Evolutionary conservation across 2,888 invertebrate genomes (phyloP), one percentile per base, ranked within the genome.

Genomic region (Ichneumon xanthorius): DNA sequence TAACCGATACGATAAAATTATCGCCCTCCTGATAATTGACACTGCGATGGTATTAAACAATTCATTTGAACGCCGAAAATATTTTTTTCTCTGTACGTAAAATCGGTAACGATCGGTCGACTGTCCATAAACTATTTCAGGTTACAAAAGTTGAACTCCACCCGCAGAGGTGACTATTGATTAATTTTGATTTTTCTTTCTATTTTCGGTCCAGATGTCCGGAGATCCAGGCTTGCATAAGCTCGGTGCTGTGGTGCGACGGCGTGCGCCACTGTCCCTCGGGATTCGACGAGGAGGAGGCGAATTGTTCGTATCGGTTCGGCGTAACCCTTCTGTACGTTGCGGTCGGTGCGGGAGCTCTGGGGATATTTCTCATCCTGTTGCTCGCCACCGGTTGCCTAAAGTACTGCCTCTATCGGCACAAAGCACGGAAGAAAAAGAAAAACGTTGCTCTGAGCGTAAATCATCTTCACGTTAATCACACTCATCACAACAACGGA

Each of bases 221-320:
- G 0, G 97, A 97, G 92, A 94, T 97, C 75, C 97, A 97, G 86
- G 97, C 97, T 0, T 97, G 97, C 92, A 97, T 97, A 90, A 97
- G 96, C 86, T 95, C 96, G 0, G 95, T 96, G 1, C 93, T 97
- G 4, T 97, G 97, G 97, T 97, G 97, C 93, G 97, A 97, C 92
- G 97, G 97, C 0, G 95, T 96, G 61, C 94, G 95, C 1, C 97
- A 97, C 91, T 97, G 97, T 92, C 97, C 97, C 16, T 97, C 97
- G 4, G 97, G 97, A 1, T 97, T 96, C 93, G 97, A 97, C 92
- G 97, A 97, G 94, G 96, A 96, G 87, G 97, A 97, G 90, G 95
- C 96, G 1, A 97, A 97, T 91, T 97, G 97, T 92, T 96, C 96
- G 33, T 96, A 96, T 87, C 96, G 96, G 82, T 95, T 96, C 89